Percentiles rank a stretch among this genome's conserved stretches.
These are phyloP conservation scores for Knipowitschia caucasica DNA, from an alignment of 2,797 vertebrate genomes.

Conservation along the genomic window DNA sequence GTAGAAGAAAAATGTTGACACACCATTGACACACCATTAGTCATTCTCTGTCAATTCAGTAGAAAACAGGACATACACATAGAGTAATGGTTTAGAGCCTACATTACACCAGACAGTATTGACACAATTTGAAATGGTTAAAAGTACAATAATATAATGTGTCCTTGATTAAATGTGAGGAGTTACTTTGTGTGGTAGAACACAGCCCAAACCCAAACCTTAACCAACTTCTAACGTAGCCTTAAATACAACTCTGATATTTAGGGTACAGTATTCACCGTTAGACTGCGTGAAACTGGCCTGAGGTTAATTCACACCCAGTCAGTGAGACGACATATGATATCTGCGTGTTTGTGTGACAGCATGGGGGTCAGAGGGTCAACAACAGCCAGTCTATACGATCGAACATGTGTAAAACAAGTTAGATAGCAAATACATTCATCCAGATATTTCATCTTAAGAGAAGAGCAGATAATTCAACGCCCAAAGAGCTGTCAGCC, in stretches of 20 bases:
- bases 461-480: neutral
- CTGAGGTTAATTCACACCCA: conserved; percentile 1
- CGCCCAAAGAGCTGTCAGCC: conserved; percentile 15
- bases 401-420: neutral
- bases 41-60: conserved; percentile 12
- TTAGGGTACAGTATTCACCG: neutral
- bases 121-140: too few relatives aligned
- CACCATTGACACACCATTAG: too few relatives aligned
- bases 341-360: neutral
- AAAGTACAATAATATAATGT: too few relatives aligned
- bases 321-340: neutral
- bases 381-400: neutral
- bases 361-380: neutral
- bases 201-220: neutral
- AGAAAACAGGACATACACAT: neutral
- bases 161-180: too few relatives aligned
- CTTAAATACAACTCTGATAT: neutral
- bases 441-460: too few relatives aligned
- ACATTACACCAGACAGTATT: too few relatives aligned
- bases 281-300: neutral
- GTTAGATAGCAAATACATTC: neutral
- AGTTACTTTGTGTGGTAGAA: neutral
- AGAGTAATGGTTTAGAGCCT: too few relatives aligned
- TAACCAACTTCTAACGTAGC: neutral
- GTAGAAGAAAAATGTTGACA: conserved; percentile 4